phyloP scores from a whole-genome alignment of 2,888 invertebrate species.

The Drosophila parthenogenetica region DNA sequence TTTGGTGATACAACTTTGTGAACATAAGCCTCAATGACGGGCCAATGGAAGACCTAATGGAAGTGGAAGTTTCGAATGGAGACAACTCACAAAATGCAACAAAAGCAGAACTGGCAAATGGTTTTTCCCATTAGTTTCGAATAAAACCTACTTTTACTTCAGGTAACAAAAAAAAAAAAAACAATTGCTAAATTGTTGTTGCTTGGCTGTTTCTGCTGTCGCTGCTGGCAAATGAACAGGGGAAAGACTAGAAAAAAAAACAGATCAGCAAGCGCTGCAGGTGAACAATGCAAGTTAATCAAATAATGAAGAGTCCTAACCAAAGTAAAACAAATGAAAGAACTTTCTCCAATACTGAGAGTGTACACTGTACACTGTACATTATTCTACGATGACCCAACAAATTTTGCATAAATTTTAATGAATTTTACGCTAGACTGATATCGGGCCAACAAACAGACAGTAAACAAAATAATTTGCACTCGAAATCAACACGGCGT shows the following conservation, averaged over 20 bases:
- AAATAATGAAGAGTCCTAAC: conserved; percentile 75
- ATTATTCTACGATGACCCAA: conserved; percentile 64
- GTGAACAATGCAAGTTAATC: conserved; percentile 77
- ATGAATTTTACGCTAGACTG: conserved; percentile 72
- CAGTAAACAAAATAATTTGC: conserved; percentile 68
- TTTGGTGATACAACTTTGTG: conserved; percentile 30
- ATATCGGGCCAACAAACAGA: conserved; percentile 18
- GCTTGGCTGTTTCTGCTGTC: conserved; percentile 54
- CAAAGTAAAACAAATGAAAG: conserved; percentile 67
- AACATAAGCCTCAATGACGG: conserved; percentile 46
- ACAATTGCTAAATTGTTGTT: conserved; percentile 60
- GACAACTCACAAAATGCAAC: conserved; percentile 35
- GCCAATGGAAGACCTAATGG: conserved; percentile 19
- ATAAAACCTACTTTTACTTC: conserved; percentile 74
- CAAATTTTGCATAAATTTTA: conserved; percentile 78
- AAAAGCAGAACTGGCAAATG: conserved; percentile 57
- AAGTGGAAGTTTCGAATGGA: conserved; percentile 22
- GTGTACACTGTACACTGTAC: conserved; percentile 23
- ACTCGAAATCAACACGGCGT: conserved; percentile 64
- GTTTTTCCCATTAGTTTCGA: conserved; percentile 70
- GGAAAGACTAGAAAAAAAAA: conserved; percentile 26
- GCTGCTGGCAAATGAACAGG: conserved; percentile 25
- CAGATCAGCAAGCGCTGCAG: conserved; percentile 46
- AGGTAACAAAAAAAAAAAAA: conserved; percentile 41
- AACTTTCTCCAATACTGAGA: conserved; percentile 69